Evolutionary conservation across 2,113 vertebrate species (phyloP), one percentile per base, ranked within the genome.

Genomic region (Verasper variegatus): DNA sequence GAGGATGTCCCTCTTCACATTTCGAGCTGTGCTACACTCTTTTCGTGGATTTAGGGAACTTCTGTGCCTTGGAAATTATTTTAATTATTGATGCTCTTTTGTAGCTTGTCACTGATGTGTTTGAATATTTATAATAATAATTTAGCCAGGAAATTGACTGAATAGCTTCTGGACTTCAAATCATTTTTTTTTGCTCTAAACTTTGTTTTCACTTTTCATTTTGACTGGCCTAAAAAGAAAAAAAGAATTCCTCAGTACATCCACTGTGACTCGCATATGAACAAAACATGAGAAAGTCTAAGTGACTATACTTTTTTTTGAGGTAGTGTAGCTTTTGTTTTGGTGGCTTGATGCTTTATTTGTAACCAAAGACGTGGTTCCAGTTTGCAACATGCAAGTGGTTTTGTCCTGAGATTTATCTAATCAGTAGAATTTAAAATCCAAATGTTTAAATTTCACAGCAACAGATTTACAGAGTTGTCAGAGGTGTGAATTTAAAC

Each of bases 361-460:
- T 89, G 82, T 91, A 90, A 91, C 90, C 88, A 90, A 92, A 92
- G 90, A 93, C 73, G 85, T 93, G 86, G 88, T 90, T 90, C 84
- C 66, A 78, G 74, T 87, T 86, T 85, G 85, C 64, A 78, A 79
- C 83, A 76, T 88, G 78, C 80, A 71, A 79, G 78, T 90, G 83
- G 80, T 91, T 90, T 89, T 86, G 70, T 86, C 78, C 68, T 80
- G 76, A 84, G 31, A 78, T 89, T 74, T 87, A 89, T 89, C 80
- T 81, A 85, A 86, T 76, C 66, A 62, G 52, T 71, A 71, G 55
- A 76, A 71, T 82, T 78, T 75, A 68, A 71, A 84, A 74, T 56
- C 17, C 4, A 31, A 31, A 31, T 31, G 31, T 31, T 31, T 31
- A 31, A 31, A 31, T 31, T 31, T 31, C 31, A 31, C 31, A 27